Evolutionary conservation across 35 echinoderm and acorn worm species (phyloP).

Genomic region (Strongylocentrotus purpuratus): DNA sequence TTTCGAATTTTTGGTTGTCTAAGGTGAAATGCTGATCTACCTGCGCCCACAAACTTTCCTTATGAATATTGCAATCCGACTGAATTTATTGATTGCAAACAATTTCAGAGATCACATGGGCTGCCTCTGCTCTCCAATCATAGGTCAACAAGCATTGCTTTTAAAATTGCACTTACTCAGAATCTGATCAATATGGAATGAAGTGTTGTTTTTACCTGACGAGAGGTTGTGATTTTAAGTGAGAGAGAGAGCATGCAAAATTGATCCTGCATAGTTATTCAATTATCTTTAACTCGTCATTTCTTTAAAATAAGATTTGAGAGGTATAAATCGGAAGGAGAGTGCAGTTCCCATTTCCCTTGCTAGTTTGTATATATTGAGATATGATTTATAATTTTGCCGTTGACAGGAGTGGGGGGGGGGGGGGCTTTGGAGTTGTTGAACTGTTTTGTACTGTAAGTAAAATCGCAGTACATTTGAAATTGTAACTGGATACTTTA

Average conservation of each 20-base stretch:
- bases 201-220: not conserved
- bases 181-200: not conserved
- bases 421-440: too few relatives aligned
- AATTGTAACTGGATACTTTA: too few relatives aligned
- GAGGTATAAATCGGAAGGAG: not conserved
- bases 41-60: not conserved
- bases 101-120: not conserved
- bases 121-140: not conserved
- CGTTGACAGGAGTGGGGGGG: too few relatives aligned
- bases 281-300: not conserved
- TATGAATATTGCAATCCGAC: not conserved
- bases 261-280: not conserved
- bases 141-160: not conserved
- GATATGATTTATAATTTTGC: too few relatives aligned
- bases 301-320: not conserved
- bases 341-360: too few relatives aligned
- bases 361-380: too few relatives aligned
- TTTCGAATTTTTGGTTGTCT: too few relatives aligned
- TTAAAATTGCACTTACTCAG: not conserved
- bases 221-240: not conserved
- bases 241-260: not conserved
- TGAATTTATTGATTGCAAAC: not conserved
- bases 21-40: too few relatives aligned
- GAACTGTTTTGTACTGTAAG: too few relatives aligned
- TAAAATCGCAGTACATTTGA: too few relatives aligned